Evolutionary conservation across 2,797 vertebrate genomes (phyloP), one percentile per base, ranked within the genome.

Genomic region (Hypotaenidia philippensis): DNA sequence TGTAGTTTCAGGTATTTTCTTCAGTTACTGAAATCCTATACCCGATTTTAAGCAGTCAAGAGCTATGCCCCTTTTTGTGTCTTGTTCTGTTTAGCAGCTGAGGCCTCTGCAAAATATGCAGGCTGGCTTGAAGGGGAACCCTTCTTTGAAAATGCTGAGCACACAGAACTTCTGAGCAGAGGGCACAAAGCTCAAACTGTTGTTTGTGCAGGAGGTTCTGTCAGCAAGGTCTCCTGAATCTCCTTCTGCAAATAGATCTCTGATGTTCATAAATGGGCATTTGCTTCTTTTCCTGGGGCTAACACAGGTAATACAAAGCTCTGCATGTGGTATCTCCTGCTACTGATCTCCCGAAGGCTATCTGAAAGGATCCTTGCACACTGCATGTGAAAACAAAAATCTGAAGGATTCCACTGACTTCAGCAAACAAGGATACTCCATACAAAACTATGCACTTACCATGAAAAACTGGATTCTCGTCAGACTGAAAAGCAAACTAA

Each of bases 131-230:
- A 84, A 85, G 56, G 40, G 21, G 14, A 80, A 2, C 12, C 20
- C 52, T 60, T 92, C 31, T 22, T 25, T 87, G 55, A 66, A 93
- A 96, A 80, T 74, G 60, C 77, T 32, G 75, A 92, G 40, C 66
- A 89, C 15, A 38, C 74, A 84, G 23, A 95, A 89, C 49, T 80
- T 87, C 8, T 38, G 60, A 82, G 44, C 44, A 82, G 44, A 60
- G 56, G 29, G 10, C 68, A 64, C 3, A 16, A 74, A 89, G 36
- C 78, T 94, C 60, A 3, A 78, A 78, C 13, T 41, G 49, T 55
- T 72, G n/a, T 79, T 90, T 70, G 36, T 66, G 75, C 76, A 91
- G 82, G 47, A 63, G 8, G 5, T 81, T 95, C 94, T 80, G 41
- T 63, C 70, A 80, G 56, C 40, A 87, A 76, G 41, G 55, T 86